phyloP scores from a whole-genome alignment of 2,113 vertebrate species.

The Echinops telfairi region DNA sequence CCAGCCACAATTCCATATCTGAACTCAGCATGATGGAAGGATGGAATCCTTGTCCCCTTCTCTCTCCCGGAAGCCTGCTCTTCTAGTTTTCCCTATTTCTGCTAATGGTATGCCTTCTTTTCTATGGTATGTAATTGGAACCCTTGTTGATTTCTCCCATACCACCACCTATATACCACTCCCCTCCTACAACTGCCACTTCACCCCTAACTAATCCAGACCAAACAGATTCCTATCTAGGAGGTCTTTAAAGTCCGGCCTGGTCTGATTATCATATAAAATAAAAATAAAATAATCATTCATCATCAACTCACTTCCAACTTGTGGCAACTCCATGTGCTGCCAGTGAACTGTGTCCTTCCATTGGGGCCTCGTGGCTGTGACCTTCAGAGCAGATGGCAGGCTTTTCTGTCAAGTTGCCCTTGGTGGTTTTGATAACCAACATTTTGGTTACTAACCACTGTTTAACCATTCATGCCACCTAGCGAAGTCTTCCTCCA shows the following conservation, averaged over 20 bases:
- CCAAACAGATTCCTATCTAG: background rate
- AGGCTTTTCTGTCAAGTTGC: background rate
- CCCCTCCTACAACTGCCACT: background rate
- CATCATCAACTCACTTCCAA: background rate
- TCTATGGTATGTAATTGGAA: background rate
- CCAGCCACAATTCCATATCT: background rate
- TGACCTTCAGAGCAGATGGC: background rate
- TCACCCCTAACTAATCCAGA: background rate
- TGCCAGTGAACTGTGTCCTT: background rate
- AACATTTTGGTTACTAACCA: background rate
- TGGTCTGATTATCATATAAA: background rate
- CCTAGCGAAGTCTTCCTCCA: background rate
- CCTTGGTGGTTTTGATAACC: background rate
- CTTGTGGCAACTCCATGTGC: background rate
- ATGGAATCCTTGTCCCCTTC: no score
- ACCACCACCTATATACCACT: background rate
- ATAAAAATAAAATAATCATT: background rate
- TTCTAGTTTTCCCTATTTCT: background rate
- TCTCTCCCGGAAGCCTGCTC: background rate
- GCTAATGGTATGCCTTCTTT: background rate
- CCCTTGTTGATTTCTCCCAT: background rate
- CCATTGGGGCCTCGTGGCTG: background rate
- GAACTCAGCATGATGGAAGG: background rate
- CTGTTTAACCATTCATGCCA: background rate
- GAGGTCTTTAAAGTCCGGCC: background rate